These are phyloP conservation scores for Octomys mimax DNA, from an alignment of 2,797 vertebrate species.

Conservation along the genomic window DNA sequence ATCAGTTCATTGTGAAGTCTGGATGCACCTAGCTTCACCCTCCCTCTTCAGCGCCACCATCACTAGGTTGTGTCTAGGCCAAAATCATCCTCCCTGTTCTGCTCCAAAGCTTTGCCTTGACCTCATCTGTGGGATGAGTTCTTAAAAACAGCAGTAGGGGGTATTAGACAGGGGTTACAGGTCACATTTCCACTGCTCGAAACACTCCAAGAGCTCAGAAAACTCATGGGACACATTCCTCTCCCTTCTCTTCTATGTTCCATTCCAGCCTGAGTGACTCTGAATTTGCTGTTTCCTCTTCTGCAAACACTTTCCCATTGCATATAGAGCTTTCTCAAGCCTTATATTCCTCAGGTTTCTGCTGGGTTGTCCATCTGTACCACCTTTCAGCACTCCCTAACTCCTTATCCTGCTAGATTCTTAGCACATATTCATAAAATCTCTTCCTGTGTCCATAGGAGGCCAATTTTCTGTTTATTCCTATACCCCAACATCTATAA, in stretches of 20 bases:
- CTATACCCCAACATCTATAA: neutral
- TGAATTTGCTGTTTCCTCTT: neutral
- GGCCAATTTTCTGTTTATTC: neutral
- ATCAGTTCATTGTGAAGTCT: no score
- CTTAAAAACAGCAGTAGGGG: conserved; percentile 3
- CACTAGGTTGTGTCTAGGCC: neutral
- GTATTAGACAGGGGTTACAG: neutral
- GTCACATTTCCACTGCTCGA: neutral
- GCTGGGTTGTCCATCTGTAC: neutral
- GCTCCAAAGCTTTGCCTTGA: neutral
- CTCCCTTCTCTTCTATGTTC: neutral
- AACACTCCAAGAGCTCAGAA: neutral
- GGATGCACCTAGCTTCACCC: neutral
- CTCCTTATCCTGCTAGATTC: neutral
- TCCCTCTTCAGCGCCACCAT: neutral
- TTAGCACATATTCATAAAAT: neutral
- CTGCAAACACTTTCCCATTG: neutral
- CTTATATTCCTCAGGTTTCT: neutral
- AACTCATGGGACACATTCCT: neutral
- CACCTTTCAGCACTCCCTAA: no score
- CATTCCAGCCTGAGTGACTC: neutral
- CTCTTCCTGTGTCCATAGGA: neutral
- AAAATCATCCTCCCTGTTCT: neutral
- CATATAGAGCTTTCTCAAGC: neutral
- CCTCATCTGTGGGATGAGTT: neutral